phyloP scores from a whole-genome alignment of 2,113 vertebrate genomes.

The Tautogolabrus adspersus region DNA sequence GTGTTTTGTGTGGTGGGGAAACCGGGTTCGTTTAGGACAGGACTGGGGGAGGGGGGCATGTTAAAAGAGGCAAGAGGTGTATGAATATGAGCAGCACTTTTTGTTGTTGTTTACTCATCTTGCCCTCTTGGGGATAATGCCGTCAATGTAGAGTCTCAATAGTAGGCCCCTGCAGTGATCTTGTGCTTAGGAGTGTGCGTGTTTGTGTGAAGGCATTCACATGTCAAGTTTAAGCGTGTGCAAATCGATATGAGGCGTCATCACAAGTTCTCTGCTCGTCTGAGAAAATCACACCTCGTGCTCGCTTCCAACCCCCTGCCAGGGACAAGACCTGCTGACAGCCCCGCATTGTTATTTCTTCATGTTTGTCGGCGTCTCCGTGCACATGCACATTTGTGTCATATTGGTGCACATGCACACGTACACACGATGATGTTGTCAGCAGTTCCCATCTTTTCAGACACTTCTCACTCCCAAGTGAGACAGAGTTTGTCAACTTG shows the following conservation, averaged over 20 bases:
- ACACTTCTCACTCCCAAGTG: constrained; percentile 79
- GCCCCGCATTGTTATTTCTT: constrained; percentile 81
- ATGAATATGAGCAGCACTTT: constrained; percentile 2
- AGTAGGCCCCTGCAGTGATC: constrained; percentile 4
- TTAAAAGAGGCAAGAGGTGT: constrained; percentile 17
- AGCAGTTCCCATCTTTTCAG: constrained; percentile 77
- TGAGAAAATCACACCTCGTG: constrained; percentile 90
- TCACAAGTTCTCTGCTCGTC: constrained; percentile 84
- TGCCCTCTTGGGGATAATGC: constrained; percentile 9
- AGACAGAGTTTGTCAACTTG: constrained; percentile 73
- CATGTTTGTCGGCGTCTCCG: constrained; percentile 71
- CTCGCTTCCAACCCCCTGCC: constrained; percentile 85
- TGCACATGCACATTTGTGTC: constrained; percentile 13
- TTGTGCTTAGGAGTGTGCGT: constrained; percentile 17
- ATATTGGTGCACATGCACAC: constrained; percentile 15
- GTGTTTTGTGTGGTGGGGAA: constrained; percentile 4
- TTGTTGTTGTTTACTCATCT: constrained; percentile 39
- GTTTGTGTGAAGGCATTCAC: constrained; percentile 23
- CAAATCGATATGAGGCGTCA: constrained; percentile 79
- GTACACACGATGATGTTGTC: constrained; percentile 68
- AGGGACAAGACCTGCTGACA: constrained; percentile 89
- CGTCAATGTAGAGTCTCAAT: constrained; percentile 37
- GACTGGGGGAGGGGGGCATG: constrained; percentile 10
- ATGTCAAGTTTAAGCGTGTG: constrained; percentile 54
- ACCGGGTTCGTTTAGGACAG: background rate